Percentiles rank a stretch among this genome's conserved stretches.
Conservation (phyloP, 1,140 invertebrate genomes). For the Nasonia longicornis region DNA sequence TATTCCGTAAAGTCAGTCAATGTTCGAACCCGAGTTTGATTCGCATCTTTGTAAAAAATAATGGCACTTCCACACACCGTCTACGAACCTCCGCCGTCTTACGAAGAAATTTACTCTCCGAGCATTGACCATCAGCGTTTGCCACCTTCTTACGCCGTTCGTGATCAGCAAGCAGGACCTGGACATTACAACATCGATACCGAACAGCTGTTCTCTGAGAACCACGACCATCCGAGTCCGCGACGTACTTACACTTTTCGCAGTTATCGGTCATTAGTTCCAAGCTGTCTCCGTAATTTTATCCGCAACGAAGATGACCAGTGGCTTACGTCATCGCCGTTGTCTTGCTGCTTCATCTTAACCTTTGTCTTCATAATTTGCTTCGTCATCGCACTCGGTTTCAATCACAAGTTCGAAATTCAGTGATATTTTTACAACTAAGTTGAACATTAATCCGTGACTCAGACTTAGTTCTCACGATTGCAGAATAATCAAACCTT, state of each 20-base stretch:
- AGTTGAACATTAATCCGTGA: neutral
- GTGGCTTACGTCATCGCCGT: too few species aligned
- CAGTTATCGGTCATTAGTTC: neutral
- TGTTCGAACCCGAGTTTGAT: neutral
- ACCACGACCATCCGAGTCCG: too few species aligned
- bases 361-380: too few species aligned
- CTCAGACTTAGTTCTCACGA: neutral
- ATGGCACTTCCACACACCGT: neutral
- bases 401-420: too few species aligned
- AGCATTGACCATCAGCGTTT: neutral
- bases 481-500: neutral
- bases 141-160: too few species aligned
- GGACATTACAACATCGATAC: too few species aligned
- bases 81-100: neutral
- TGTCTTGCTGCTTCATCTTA: too few species aligned
- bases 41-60: neutral
- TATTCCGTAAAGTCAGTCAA: neutral
- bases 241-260: neutral
- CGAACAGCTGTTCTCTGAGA: neutral
- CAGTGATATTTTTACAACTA: neutral
- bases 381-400: too few species aligned
- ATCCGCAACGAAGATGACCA: too few species aligned
- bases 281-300: neutral
- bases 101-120: neutral
- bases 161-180: too few species aligned